Conservation (phyloP, 1,140 invertebrate genomes). For the Anastrepha obliqua region DNA sequence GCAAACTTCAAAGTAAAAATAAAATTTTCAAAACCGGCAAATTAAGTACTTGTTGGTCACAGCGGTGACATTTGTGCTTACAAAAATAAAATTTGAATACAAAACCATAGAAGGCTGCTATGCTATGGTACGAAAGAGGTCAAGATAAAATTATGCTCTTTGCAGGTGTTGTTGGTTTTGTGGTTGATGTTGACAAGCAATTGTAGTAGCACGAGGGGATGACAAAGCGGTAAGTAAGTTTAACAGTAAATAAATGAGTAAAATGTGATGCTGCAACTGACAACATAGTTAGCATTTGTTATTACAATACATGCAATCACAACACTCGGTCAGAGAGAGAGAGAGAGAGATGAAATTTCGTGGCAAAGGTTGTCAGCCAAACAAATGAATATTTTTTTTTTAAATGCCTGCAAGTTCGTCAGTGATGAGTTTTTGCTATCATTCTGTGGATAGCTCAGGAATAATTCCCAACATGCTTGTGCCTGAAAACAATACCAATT, state of each 20-base stretch:
- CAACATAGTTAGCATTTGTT: slow-evolving; percentile 11
- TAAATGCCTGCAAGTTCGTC: neutral
- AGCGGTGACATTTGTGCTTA: slow-evolving; percentile 11
- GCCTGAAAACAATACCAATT: no score
- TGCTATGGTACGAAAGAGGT: neutral
- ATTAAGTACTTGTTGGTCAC: slow-evolving; percentile 34
- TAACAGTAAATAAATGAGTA: neutral
- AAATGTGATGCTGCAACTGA: slow-evolving; percentile 1
- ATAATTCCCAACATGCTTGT: no score
- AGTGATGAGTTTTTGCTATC: neutral
- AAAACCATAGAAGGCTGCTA: neutral
- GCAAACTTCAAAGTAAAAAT: neutral
- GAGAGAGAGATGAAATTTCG: neutral
- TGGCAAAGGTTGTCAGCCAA: slow-evolving; percentile 30
- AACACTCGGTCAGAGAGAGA: neutral
- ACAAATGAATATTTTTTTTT: slow-evolving; percentile 26
- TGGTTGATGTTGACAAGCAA: slow-evolving; percentile 35
- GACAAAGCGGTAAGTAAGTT: neutral
- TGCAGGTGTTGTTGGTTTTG: slow-evolving; percentile 31
- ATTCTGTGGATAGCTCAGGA: no score
- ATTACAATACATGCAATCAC: neutral
- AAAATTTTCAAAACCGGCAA: slow-evolving; percentile 2
- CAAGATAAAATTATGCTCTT: slow-evolving; percentile 33
- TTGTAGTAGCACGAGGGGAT: neutral
- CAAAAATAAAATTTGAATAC: neutral